A percentile compares a stretch with the other conserved stretches of the same genome.
These are phyloP conservation scores for Meandrina meandrites DNA, from an alignment of 92 coral and sea anemone species.

Conservation along the genomic window DNA sequence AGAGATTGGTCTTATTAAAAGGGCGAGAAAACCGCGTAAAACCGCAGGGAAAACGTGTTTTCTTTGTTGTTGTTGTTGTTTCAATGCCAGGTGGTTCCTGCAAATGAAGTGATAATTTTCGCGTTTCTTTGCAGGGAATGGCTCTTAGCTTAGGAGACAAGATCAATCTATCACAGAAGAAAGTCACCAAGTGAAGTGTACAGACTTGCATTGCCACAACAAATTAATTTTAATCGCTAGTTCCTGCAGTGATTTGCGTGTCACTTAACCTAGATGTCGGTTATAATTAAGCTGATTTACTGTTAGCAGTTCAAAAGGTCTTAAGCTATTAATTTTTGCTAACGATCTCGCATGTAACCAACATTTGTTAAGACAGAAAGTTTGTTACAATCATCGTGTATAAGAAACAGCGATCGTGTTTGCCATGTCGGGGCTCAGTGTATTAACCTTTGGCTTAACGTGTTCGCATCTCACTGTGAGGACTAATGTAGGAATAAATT, in stretches of 20 bases:
- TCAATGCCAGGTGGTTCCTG: background rate
- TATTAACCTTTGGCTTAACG: too few species aligned
- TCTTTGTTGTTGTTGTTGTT: too few species aligned
- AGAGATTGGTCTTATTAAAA: too few species aligned
- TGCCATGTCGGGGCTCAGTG: too few species aligned
- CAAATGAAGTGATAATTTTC: background rate
- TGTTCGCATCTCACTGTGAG: background rate
- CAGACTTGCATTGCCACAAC: background rate
- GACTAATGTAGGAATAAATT: background rate
- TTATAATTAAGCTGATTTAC: too few species aligned
- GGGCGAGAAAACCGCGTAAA: too few species aligned
- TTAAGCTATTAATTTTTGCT: too few species aligned
- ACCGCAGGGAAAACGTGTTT: background rate
- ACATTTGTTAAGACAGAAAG: background rate
- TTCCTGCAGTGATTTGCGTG: slow-evolving; percentile 1
- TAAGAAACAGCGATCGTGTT: background rate
- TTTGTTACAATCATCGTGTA: background rate
- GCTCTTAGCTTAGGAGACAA: slow-evolving; percentile 97
- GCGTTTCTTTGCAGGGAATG: slow-evolving; percentile 78
- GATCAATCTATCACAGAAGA: slow-evolving; percentile 97
- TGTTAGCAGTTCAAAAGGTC: background rate
- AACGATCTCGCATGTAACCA: too few species aligned
- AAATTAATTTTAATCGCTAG: background rate
- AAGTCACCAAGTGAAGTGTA: slow-evolving; percentile 38
- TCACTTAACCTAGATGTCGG: background rate